Conservation (phyloP, 2,113 vertebrate genomes). For the Paraplagusia blochii region DNA sequence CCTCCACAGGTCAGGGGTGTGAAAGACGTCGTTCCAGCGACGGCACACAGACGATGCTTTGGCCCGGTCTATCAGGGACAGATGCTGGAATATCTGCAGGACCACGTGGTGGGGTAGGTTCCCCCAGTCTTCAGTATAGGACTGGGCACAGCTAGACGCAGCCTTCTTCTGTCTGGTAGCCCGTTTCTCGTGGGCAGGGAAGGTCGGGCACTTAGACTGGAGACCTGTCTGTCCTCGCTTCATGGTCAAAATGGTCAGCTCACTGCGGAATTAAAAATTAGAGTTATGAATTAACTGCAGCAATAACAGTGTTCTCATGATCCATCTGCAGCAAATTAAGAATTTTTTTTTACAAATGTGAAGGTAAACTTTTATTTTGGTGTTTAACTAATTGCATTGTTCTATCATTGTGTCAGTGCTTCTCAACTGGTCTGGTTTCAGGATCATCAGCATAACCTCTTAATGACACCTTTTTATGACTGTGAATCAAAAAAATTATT, state of each 20-base stretch:
- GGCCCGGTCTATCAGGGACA: conserved; percentile 84
- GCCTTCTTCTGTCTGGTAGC: conserved; percentile 73
- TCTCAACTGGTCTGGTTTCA: no score
- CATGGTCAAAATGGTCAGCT: conserved; percentile 67
- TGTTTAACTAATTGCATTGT: no score
- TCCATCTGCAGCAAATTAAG: no score
- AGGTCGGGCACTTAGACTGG: conserved; percentile 62
- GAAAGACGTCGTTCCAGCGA: conserved; percentile 87
- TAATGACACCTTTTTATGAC: no score
- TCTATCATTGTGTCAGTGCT: no score
- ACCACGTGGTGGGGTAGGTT: conserved; percentile 81
- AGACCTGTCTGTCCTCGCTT: conserved; percentile 75
- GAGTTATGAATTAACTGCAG: background rate
- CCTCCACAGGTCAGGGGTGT: conserved; percentile 88
- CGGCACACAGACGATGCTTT: conserved; percentile 84
- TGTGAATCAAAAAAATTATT: no score
- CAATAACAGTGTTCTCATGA: no score
- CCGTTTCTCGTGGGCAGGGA: conserved; percentile 51
- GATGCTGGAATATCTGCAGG: conserved; percentile 82
- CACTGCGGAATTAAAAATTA: conserved; percentile 1
- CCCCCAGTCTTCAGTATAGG: conserved; percentile 76
- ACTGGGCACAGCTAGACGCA: conserved; percentile 2
- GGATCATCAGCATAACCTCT: no score
- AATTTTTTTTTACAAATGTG: no score
- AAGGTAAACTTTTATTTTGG: no score